Percentiles rank a stretch among this genome's conserved stretches.
phyloP scores from a whole-genome alignment of 2,113 vertebrate species.

The Aplodontia rufa region DNA sequence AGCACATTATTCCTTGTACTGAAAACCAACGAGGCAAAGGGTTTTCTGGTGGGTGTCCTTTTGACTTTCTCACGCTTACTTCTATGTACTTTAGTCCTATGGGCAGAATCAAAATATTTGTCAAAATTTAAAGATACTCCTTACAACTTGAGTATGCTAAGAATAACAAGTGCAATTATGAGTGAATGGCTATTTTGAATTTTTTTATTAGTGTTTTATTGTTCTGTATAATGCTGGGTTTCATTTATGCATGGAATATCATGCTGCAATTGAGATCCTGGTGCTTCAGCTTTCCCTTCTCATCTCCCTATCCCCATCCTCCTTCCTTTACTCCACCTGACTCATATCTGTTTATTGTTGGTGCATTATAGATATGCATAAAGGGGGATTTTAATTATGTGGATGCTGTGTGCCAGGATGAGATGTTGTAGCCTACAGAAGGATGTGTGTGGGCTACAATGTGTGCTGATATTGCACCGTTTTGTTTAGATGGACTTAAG shows the following conservation, averaged over 20 bases:
- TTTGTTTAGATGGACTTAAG: not conserved
- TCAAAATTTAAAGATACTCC: not conserved
- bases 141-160: not conserved
- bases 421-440: not conserved
- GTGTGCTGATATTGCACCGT: not conserved
- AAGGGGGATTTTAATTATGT: not conserved
- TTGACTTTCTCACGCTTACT: not conserved
- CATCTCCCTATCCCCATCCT: no score
- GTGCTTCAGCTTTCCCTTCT: no score
- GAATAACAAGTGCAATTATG: not conserved
- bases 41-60: not conserved
- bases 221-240: no score
- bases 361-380: no score
- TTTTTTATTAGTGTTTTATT: no score
- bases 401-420: not conserved
- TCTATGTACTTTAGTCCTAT: accelerated
- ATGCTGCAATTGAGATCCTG: no score
- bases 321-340: no score
- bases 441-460: not conserved
- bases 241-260: no score
- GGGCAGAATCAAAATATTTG: not conserved
- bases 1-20: not conserved
- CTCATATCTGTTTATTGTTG: no score
- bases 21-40: not conserved
- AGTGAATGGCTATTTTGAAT: not conserved